phyloP scores from a whole-genome alignment of 2,797 vertebrate species.

The Sebastes nivosus region DNA sequence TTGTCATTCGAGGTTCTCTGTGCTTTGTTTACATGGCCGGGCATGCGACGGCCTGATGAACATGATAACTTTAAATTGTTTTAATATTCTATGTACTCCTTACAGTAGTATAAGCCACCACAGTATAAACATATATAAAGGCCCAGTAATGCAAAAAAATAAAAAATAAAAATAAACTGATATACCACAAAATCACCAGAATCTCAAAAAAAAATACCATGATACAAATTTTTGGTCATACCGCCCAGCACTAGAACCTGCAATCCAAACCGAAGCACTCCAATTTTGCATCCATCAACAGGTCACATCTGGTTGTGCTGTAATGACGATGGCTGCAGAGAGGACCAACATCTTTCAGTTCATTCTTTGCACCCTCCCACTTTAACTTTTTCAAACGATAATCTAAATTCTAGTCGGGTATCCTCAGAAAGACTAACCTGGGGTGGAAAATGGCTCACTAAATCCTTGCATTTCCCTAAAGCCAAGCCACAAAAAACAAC shows the following conservation, averaged over 20 bases:
- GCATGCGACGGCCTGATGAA: neutral
- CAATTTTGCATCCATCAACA: neutral
- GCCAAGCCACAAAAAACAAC: conserved; percentile 40
- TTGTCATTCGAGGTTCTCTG: too few relatives aligned
- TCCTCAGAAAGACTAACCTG: conserved; percentile 29
- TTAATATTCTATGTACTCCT: neutral
- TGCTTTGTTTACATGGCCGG: too few relatives aligned
- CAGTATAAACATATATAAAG: neutral
- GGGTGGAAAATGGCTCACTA: conserved; percentile 23
- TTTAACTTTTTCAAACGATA: neutral
- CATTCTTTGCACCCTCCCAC: neutral
- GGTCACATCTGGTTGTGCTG: neutral
- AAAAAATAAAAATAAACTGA: neutral
- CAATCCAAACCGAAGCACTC: neutral
- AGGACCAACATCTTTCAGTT: neutral
- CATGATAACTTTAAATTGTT: neutral
- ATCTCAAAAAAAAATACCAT: neutral
- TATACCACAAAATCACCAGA: neutral
- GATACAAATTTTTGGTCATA: neutral
- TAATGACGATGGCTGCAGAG: neutral
- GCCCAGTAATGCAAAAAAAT: neutral
- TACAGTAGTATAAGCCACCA: neutral
- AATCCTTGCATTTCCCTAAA: conserved; percentile 44
- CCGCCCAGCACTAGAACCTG: neutral
- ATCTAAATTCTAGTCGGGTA: conserved; percentile 9